A percentile compares a stretch with the other conserved stretches of the same genome.
These are phyloP conservation scores for Neotoxoptera formosana DNA, from an alignment of 1,140 invertebrate genomes.

Conservation along the genomic window DNA sequence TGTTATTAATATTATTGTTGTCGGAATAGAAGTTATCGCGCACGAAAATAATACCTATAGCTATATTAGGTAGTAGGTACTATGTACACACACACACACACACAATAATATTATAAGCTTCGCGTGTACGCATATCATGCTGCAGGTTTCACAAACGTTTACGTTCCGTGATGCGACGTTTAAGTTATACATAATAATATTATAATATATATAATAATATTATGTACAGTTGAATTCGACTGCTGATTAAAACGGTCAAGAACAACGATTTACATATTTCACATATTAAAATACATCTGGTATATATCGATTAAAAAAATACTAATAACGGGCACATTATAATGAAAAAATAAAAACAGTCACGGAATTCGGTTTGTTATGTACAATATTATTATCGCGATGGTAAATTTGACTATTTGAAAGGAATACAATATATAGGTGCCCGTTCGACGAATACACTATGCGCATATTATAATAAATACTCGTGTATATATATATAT, in stretches of 20 bases:
- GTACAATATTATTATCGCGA: conserved; percentile 17
- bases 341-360: conserved; percentile 8
- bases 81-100: neutral
- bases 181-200: neutral
- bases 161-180: neutral
- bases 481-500: neutral
- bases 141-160: neutral
- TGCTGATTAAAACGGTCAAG: conserved; percentile 1
- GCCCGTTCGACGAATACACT: neutral
- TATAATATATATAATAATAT: neutral
- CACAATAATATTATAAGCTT: neutral
- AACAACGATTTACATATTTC: neutral
- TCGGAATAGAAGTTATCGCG: conserved; percentile 6
- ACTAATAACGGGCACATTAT: neutral
- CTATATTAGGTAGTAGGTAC: conserved; percentile 7
- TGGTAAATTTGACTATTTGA: neutral
- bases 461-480: neutral
- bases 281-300: neutral
- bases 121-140: conserved; percentile 6
- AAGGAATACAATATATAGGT: neutral
- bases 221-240: neutral
- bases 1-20: conserved; percentile 14
- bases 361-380: neutral
- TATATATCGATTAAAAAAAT: neutral
- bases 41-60: conserved; percentile 11